A percentile compares a stretch with the other conserved stretches of the same genome.
Evolutionary conservation across 2,113 vertebrate species (phyloP).

Genomic region (Vidua chalybeata): DNA sequence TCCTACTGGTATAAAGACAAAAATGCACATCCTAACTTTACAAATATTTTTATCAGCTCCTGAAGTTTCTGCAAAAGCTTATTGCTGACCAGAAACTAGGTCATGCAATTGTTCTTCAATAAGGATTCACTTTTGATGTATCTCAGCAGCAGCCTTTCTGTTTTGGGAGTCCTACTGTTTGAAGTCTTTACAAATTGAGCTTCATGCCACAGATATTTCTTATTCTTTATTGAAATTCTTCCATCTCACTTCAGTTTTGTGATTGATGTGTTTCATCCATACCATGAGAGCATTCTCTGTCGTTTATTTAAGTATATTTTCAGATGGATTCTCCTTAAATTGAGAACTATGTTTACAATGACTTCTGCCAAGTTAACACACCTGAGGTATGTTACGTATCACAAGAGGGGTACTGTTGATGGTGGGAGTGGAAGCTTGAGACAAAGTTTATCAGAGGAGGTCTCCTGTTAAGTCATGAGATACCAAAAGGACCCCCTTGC

Average conservation of each 20-base stretch:
- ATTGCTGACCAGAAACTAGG: slow-evolving; percentile 71
- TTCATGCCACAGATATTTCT: slow-evolving; percentile 37
- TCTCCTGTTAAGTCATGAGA: rapidly evolving
- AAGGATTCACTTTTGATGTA: slow-evolving; percentile 69
- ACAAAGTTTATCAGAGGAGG: background rate
- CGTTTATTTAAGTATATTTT: slow-evolving; percentile 27
- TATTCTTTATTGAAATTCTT: slow-evolving; percentile 45
- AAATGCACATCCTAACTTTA: slow-evolving; percentile 42
- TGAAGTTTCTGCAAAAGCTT: slow-evolving; percentile 63
- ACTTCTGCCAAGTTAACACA: background rate
- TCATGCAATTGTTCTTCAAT: slow-evolving; percentile 71
- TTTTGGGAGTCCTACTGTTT: slow-evolving; percentile 47
- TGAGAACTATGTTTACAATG: background rate
- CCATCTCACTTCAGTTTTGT: background rate
- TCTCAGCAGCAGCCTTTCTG: slow-evolving; percentile 55
- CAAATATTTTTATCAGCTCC: slow-evolving; percentile 62
- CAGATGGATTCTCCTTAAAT: background rate
- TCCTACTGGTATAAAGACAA: slow-evolving; percentile 23
- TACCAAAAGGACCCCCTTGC: background rate
- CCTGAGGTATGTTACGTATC: background rate
- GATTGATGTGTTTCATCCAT: slow-evolving; percentile 24
- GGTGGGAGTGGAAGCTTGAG: background rate
- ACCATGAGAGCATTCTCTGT: background rate
- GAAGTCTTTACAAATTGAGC: slow-evolving; percentile 46
- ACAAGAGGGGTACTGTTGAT: background rate